Conservation (phyloP, 2,888 invertebrate genomes). For the Leucophora obtusa region DNA sequence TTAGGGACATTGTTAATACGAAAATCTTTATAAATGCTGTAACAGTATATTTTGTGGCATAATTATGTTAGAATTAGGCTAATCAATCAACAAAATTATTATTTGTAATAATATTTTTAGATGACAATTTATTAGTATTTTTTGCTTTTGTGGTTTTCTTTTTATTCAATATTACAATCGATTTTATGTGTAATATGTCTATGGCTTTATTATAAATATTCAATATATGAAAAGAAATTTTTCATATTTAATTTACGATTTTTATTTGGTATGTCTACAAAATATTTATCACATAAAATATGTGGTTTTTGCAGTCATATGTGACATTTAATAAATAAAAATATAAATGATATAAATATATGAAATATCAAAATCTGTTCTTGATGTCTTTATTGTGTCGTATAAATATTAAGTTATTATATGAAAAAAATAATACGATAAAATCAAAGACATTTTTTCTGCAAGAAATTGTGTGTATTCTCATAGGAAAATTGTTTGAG, state of each 20-base stretch:
- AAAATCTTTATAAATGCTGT: background rate
- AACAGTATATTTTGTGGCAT: background rate
- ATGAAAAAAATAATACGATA: background rate
- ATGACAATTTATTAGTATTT: background rate
- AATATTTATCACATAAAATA: background rate
- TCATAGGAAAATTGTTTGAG: background rate
- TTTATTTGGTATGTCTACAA: background rate
- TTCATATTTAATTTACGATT: background rate
- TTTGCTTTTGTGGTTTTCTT: background rate
- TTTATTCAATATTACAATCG: background rate
- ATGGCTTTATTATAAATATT: background rate
- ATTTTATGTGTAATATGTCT: background rate
- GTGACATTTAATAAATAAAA: conserved; percentile 40
- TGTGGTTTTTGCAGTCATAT: conserved; percentile 35
- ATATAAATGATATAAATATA: background rate
- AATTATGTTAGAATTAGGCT: background rate
- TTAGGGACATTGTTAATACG: background rate
- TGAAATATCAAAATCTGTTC: background rate
- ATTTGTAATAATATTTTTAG: background rate
- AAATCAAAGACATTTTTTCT: background rate
- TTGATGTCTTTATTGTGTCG: background rate
- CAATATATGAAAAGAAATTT: background rate
- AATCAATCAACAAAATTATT: conserved; percentile 3
- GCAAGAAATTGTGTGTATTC: background rate
- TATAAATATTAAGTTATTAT: background rate